Base-by-base conservation (phyloP, 2,797 vertebrate species). In the Malacoraja senta region DNA sequence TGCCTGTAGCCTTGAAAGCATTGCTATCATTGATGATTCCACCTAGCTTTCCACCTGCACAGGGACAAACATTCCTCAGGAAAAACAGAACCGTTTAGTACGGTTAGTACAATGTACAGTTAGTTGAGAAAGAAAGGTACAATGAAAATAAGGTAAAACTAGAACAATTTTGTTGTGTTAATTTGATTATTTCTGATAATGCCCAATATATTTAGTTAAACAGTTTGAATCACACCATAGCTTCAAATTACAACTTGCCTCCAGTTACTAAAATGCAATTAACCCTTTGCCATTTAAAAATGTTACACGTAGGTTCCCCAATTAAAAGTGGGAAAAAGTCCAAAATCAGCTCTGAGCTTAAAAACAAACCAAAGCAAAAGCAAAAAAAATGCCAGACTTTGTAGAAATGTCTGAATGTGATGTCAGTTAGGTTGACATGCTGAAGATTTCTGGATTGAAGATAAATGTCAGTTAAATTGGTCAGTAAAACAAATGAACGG, bases 391-490 rank as follows among this genome's bases (percentile, higher is more conserved):
- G 38, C 90, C 90, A 92, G 71, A 92, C 90, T 53, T 38, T 92
- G 29, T 63, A 92, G 90, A 74, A 53, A 92, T 92, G 90, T 76
- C 90, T 76, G 58, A 92, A 92, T 76, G 38, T 92, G 90, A 74
- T 92, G 90, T 92, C 90, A 92, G 8, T 92, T 76, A 92, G 38
- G 68, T 92, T 91, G 74, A 76, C 72, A 74, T 92, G 13, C 84
- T 68, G 63, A 88, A 35, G 84, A 88, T 88, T 88, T 88, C 84
- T 88, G 84, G 61, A 88, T 88, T 19, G 32, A 17, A 88, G 84
- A 88, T 88, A 88, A 88, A 65, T 88, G 63, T 38, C 84, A 88
- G 84, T 65, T 68, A 68, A 92, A 72, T 53, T 53, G 44, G 35
- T 92, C 12, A 74, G 90, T 76, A n/a, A 76, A 92, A 38, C 76